Percentiles rank a stretch among this genome's conserved stretches.
phyloP scores from a whole-genome alignment of 2,888 invertebrate species.

The Limnephilus lunatus region DNA sequence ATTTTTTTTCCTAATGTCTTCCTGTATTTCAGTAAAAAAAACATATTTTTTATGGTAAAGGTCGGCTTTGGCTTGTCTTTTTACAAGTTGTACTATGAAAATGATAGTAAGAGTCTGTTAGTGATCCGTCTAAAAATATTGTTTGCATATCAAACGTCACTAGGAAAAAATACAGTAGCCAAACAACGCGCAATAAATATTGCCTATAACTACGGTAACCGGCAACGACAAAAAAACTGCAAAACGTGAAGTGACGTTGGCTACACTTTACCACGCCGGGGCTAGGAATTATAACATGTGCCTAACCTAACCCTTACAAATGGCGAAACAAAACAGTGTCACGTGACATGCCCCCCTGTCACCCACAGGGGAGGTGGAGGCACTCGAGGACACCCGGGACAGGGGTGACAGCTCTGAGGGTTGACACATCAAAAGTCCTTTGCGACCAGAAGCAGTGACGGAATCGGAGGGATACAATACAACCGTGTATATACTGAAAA shows the following conservation, averaged over 20 bases:
- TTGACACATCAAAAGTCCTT: slow-evolving; percentile 53
- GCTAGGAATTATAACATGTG: neutral
- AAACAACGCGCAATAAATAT: neutral
- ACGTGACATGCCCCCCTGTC: slow-evolving; percentile 33
- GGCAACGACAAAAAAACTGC: neutral
- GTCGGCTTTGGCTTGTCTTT: neutral
- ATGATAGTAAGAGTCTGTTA: neutral
- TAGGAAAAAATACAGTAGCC: neutral
- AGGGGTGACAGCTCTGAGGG: slow-evolving; percentile 43
- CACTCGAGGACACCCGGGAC: slow-evolving; percentile 2
- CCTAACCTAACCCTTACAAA: slow-evolving; percentile 47
- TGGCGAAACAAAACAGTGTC: slow-evolving; percentile 61
- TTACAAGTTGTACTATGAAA: neutral
- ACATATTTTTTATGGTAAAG: neutral
- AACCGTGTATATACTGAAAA: neutral
- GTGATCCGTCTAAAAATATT: neutral
- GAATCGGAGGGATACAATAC: neutral
- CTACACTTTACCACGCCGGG: neutral
- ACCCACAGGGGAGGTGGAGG: neutral
- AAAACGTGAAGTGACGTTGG: neutral
- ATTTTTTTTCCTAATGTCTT: no score
- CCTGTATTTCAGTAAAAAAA: no score
- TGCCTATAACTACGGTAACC: neutral
- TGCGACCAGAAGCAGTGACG: neutral
- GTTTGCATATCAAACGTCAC: neutral